Evolutionary conservation across 2,888 invertebrate genomes (phyloP).

Genomic region (Pterobdella sp.): DNA sequence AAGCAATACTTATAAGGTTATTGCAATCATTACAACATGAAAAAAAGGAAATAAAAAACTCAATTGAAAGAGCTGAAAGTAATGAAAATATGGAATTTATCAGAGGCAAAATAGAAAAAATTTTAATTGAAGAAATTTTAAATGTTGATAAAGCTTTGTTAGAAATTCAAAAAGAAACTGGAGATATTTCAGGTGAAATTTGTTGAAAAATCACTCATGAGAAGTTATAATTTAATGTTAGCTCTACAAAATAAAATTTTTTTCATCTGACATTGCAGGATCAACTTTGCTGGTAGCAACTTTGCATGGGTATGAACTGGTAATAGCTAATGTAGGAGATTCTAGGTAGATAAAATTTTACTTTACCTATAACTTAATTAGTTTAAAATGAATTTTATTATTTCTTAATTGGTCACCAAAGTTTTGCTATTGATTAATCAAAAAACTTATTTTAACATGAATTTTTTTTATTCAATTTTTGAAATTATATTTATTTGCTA

Average conservation of each 20-base stretch:
- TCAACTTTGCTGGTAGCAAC: slow-evolving; percentile 85
- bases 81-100: not conserved
- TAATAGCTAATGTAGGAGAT: slow-evolving; percentile 92
- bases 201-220: not conserved
- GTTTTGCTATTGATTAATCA: too few species aligned
- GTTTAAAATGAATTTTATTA: too few species aligned
- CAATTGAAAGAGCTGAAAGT: not conserved
- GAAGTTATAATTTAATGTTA: not conserved
- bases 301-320: slow-evolving; percentile 69
- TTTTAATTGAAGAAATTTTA: slow-evolving; percentile 77
- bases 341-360: slow-evolving; percentile 59
- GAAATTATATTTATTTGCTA: too few species aligned
- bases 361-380: too few species aligned
- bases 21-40: slow-evolving; percentile 15
- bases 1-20: slow-evolving; percentile 49
- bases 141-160: slow-evolving; percentile 73
- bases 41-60: not conserved
- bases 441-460: too few species aligned
- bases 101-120: slow-evolving; percentile 35
- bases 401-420: too few species aligned
- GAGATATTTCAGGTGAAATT: slow-evolving; percentile 57
- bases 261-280: slow-evolving; percentile 55
- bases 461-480: too few species aligned
- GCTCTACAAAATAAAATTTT: not conserved
- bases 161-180: slow-evolving; percentile 70